These are phyloP conservation scores for Thaumetopoea pityocampa DNA, from an alignment of 1,140 invertebrate species.

Conservation along the genomic window DNA sequence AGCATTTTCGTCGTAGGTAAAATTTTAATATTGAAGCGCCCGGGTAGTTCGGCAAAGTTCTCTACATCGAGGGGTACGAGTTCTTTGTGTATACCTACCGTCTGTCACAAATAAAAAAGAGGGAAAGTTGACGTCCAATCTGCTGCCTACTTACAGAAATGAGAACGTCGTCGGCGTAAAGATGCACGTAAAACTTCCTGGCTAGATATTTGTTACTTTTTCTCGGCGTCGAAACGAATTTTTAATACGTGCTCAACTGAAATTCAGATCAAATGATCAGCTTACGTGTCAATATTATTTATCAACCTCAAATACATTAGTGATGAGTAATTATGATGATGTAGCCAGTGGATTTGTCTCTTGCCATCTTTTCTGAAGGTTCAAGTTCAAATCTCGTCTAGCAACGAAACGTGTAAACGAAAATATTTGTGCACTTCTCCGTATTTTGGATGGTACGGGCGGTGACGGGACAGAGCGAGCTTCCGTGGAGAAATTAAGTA, in stretches of 20 bases:
- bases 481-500: too few species aligned
- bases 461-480: too few species aligned
- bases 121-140: conserved; percentile 50
- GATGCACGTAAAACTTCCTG: conserved; percentile 32
- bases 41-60: conserved; percentile 34
- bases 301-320: too few species aligned
- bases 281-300: too few species aligned
- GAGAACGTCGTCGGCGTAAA: conserved; percentile 33
- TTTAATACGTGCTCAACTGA: conserved; percentile 15
- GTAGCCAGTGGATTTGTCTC: too few species aligned
- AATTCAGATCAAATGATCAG: conserved; percentile 18
- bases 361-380: too few species aligned
- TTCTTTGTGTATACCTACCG: conserved; percentile 40
- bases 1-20: conserved; percentile 8
- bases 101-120: conserved; percentile 43
- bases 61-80: conserved; percentile 30
- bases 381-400: too few species aligned
- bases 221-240: conserved; percentile 12
- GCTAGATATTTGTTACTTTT: conserved; percentile 21
- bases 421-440: too few species aligned
- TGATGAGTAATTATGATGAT: too few species aligned
- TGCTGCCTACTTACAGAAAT: conserved; percentile 51
- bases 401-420: too few species aligned
- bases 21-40: conserved; percentile 34
- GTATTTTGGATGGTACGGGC: too few species aligned